A percentile compares a stretch with the other conserved stretches of the same genome.
These are phyloP conservation scores for Actenoides hombroni DNA, from an alignment of 2,113 vertebrate species.

Conservation along the genomic window DNA sequence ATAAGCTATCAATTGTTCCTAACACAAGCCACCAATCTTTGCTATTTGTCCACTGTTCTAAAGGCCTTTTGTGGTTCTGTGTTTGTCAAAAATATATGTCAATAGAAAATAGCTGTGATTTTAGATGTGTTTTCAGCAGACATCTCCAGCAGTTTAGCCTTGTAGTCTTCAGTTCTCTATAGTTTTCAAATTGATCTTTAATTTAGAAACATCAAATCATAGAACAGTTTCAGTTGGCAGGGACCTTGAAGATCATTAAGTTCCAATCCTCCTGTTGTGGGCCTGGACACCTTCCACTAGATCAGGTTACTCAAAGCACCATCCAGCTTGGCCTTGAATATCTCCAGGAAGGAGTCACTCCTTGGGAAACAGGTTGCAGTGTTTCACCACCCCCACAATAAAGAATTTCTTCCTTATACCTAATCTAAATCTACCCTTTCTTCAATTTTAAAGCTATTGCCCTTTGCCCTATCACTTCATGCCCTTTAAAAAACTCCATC, in stretches of 20 bases:
- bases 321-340: not conserved
- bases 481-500: not conserved
- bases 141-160: not conserved
- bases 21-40: not conserved
- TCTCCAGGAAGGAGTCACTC: not conserved
- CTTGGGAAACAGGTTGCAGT: not conserved
- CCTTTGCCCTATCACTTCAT: not conserved
- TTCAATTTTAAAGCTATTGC: not conserved
- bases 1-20: not conserved
- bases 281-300: not conserved
- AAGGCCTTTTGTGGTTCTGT: not conserved
- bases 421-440: not conserved
- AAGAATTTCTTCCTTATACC: not conserved
- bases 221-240: too few relatives aligned
- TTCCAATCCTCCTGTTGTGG: too few relatives aligned
- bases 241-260: too few relatives aligned
- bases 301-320: not conserved
- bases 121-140: not conserved
- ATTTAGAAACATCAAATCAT: not conserved
- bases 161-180: not conserved
- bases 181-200: not conserved
- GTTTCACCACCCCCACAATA: not conserved
- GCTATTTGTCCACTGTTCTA: not conserved
- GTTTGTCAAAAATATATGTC: not conserved
- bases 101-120: not conserved